Percentiles rank a stretch among this genome's conserved stretches.
phyloP scores from a whole-genome alignment of 2,888 invertebrate genomes.

The Tetragonisca angustula region DNA sequence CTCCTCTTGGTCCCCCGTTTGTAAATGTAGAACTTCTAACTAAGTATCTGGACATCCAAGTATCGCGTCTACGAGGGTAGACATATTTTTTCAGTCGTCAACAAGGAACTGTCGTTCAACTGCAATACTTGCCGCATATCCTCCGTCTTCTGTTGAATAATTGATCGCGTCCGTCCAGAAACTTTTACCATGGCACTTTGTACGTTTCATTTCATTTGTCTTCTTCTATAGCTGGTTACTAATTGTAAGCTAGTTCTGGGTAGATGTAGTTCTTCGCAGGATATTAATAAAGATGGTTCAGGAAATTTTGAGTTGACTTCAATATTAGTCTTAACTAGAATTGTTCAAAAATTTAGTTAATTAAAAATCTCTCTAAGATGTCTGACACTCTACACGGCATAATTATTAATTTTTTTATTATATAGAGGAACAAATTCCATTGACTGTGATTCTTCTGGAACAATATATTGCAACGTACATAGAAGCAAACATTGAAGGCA shows the following conservation, averaged over 20 bases:
- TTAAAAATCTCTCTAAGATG: too few species aligned
- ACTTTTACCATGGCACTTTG: background rate
- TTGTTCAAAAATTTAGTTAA: too few species aligned
- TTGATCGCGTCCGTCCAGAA: background rate
- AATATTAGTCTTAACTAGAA: too few species aligned
- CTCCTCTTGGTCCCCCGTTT: constrained; percentile 1
- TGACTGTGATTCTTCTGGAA: too few species aligned
- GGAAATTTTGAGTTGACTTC: too few species aligned
- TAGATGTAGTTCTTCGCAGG: background rate
- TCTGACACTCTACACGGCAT: too few species aligned
- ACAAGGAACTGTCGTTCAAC: background rate
- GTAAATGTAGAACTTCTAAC: background rate
- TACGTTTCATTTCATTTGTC: background rate
- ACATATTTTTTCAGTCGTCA: background rate
- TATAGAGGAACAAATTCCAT: too few species aligned
- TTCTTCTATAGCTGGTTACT: background rate
- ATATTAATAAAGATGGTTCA: background rate
- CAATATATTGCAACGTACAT: too few species aligned
- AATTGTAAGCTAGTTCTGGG: background rate
- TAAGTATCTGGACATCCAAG: background rate
- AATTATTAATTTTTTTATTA: too few species aligned
- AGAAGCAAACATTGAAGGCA: too few species aligned
- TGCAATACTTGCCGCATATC: background rate
- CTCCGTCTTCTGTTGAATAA: constrained; percentile 8
- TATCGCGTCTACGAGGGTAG: background rate